Evolutionary conservation across 2,797 vertebrate genomes (phyloP).

Genomic region (Falco concolor): DNA sequence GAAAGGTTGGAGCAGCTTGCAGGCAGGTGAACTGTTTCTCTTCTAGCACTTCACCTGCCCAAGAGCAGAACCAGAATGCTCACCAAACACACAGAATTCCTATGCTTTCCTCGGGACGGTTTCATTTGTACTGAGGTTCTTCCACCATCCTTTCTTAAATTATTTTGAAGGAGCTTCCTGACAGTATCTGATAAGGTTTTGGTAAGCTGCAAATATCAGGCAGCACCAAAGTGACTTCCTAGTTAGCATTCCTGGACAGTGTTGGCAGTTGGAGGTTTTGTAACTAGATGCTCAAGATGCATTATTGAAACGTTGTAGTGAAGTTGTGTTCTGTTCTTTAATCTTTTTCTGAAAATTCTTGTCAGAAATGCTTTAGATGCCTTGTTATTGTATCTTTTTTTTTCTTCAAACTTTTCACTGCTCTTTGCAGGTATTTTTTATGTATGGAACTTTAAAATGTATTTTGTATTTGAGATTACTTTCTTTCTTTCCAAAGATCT

Average conservation of each 20-base stretch:
- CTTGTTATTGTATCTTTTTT: background rate
- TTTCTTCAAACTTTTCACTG: background rate
- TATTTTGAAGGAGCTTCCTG: background rate
- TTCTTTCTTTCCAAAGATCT: conserved; percentile 77
- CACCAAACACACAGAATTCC: background rate
- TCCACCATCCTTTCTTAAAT: background rate
- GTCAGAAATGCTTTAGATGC: background rate
- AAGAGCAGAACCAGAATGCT: background rate
- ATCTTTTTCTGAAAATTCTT: background rate
- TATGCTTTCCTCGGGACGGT: background rate
- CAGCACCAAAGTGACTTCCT: background rate
- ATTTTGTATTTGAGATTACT: background rate
- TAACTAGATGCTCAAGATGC: background rate
- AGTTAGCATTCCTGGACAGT: background rate
- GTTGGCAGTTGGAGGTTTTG: background rate
- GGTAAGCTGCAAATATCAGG: background rate
- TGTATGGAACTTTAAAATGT: background rate
- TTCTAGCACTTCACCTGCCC: background rate
- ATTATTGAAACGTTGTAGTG: background rate
- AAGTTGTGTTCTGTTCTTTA: background rate
- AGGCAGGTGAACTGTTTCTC: background rate
- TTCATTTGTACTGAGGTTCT: background rate
- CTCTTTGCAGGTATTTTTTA: background rate
- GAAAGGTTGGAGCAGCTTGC: background rate
- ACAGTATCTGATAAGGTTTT: background rate